Evolutionary conservation across 2,113 vertebrate genomes (phyloP).

Genomic region (Phyllostomus hastatus): DNA sequence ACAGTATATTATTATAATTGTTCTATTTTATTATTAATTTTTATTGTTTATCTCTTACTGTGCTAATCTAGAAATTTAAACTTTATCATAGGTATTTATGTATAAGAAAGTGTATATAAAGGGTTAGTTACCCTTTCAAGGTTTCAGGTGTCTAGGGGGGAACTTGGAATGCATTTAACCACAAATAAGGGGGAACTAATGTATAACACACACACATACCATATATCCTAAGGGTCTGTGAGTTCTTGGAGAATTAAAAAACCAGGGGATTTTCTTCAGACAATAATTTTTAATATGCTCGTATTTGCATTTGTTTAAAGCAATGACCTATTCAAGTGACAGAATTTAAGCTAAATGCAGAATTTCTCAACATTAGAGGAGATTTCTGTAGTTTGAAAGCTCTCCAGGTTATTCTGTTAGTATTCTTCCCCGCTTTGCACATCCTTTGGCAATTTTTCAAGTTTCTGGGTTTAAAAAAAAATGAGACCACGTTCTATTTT

Average conservation of each 20-base stretch:
- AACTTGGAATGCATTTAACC: neutral
- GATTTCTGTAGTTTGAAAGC: neutral
- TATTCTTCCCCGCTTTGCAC: neutral
- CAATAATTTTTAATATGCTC: neutral
- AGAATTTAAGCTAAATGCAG: neutral
- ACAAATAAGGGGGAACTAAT: neutral
- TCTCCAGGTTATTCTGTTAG: neutral
- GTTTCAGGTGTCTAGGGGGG: neutral
- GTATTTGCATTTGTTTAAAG: neutral
- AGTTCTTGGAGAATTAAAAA: neutral
- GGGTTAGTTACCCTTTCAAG: neutral
- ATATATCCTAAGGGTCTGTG: neutral
- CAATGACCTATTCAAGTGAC: neutral
- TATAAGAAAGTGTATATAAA: neutral
- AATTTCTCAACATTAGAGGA: neutral
- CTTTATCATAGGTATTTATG: neutral
- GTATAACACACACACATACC: neutral
- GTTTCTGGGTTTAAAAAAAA: neutral
- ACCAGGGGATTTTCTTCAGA: neutral
- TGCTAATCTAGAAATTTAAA: neutral
- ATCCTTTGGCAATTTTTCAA: neutral
- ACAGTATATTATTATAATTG: neutral
- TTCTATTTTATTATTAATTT: neutral
- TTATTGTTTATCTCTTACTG: neutral
- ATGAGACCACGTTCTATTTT: neutral